Conservation (phyloP, 2,113 vertebrate genomes). For the Nibea coibor region DNA sequence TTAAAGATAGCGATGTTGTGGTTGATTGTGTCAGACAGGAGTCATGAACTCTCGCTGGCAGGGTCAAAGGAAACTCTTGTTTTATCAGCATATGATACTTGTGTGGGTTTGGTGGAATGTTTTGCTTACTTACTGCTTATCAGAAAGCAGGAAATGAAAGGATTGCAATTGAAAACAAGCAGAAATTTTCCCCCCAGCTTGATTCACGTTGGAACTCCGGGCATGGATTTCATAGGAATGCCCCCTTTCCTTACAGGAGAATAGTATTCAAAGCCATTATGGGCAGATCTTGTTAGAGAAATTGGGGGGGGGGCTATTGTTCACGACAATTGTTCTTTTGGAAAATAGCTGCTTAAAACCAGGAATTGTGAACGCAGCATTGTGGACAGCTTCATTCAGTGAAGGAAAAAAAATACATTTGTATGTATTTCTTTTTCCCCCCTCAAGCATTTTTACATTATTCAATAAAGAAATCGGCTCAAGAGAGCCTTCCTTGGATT, state of each 20-base stretch:
- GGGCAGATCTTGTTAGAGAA: slow-evolving; percentile 72
- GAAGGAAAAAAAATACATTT: slow-evolving; percentile 59
- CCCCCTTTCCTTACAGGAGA: slow-evolving; percentile 59
- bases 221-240: slow-evolving; percentile 65
- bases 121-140: slow-evolving; percentile 76
- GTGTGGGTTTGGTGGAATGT: slow-evolving; percentile 75
- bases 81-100: slow-evolving; percentile 76
- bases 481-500: slow-evolving; percentile 34
- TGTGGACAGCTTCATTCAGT: slow-evolving; percentile 40
- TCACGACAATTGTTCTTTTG: slow-evolving; percentile 69
- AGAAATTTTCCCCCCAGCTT: slow-evolving; percentile 46
- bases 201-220: slow-evolving; percentile 54
- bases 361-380: slow-evolving; percentile 28
- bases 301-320: slow-evolving; percentile 45
- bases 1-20: slow-evolving; percentile 15
- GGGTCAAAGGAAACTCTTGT: slow-evolving; percentile 73
- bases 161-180: slow-evolving; percentile 79
- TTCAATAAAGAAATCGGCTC: slow-evolving; percentile 41
- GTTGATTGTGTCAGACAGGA: slow-evolving; percentile 34
- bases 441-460: slow-evolving; percentile 67
- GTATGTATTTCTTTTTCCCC: slow-evolving; percentile 74
- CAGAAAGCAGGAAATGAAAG: slow-evolving; percentile 85
- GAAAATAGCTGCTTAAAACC: slow-evolving; percentile 52
- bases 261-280: slow-evolving; percentile 50
- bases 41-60: slow-evolving; percentile 60